Evolutionary conservation across 2,113 vertebrate species (phyloP), one percentile per base, ranked within the genome.

Genomic region (Silurus glanis): DNA sequence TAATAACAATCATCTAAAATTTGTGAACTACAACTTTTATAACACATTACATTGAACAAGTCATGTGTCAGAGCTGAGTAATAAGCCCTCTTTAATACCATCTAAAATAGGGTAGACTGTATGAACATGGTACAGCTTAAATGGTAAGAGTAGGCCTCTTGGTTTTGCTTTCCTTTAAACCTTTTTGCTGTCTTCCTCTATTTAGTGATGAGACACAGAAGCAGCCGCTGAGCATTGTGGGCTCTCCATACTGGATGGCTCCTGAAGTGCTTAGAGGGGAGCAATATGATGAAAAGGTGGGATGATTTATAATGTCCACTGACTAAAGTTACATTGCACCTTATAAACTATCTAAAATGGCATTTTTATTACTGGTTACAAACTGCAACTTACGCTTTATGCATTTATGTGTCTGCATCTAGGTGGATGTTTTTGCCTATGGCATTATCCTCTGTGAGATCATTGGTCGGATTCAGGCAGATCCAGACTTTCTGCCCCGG

Each of bases 171-270:
- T 53, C 61, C 16, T 56, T 79, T 80, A 45, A 56, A 19, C 45
- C 2, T 67, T 61, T 85, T 55, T 16, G 0, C 16, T 49, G 37
- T 81, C 9, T 80, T 66, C 16, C 47, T 87, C 16, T 87, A 25
- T 81, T 78, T 85, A 98, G 98, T 3, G 96, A 97, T 13, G 93
- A 93, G 19, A 90, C 88, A 0, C 94, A 95, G 86, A 97, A 96
- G 89, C 95, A 97, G 91, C 96, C 95, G 0, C 86, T 99, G 92
- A 95, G 97, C 0, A 95, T 98, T 3, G 97, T 99, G 87, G 97
- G 98, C n/a, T 99, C 98, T 28, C 98, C 97, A 0, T 99, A 97
- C 90, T 99, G 98, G 98, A 99, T 99, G 97, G 98, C 98, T 4
- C 98, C 98, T 0, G 98, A 99, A 85, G 97, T 98, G 79, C 94